Evolutionary conservation across 2,888 invertebrate genomes (phyloP), one percentile per base, ranked within the genome.

Genomic region (Palloptera scutellata): DNA sequence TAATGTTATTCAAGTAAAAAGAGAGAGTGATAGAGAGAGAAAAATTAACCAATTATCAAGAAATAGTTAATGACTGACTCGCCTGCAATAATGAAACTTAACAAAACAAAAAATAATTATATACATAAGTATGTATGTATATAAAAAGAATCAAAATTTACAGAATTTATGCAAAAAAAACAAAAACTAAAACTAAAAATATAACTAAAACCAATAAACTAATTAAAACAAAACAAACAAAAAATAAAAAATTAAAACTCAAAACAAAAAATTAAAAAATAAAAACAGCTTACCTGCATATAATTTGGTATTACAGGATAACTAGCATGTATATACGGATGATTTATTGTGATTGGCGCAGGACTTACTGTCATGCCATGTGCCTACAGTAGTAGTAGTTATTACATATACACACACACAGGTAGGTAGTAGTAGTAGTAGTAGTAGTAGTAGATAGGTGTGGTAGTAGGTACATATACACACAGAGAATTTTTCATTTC

Each of bases 361-460:
- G 85, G 85, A 85, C 84, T 85, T 81, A 85, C 84, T 75, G 85
- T 85, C 85, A 85, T 85, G 83, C 85, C 85, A 82, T 85, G 85
- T 81, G 85, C 85, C 85, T 85, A 75, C 73, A 60, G 42, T 66
- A 61, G 30, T 30, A 30, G 30, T 30, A 30, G 30, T 30, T 4
- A 6, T 30, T 30, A 30, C 30, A 30, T 30, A 30, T 30, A 30
- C 30, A 30, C 30, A 30, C 30, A 30, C 30, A 30, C 30, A 59
- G 52, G 58, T 43, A 48, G 41, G 64, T 59, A 58, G 64, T 64
- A 63, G 63, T 63, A 55, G 55, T 63, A 63, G 55, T 55, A 55
- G 55, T 63, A 48, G 63, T 62, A 52, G 61, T 61, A 52, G 61
- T 62, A 42, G 62, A 30, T 55, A 10, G 55, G 30, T 30, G 40